Conservation (phyloP, 2,888 invertebrate genomes). For the Volucella inflata region DNA sequence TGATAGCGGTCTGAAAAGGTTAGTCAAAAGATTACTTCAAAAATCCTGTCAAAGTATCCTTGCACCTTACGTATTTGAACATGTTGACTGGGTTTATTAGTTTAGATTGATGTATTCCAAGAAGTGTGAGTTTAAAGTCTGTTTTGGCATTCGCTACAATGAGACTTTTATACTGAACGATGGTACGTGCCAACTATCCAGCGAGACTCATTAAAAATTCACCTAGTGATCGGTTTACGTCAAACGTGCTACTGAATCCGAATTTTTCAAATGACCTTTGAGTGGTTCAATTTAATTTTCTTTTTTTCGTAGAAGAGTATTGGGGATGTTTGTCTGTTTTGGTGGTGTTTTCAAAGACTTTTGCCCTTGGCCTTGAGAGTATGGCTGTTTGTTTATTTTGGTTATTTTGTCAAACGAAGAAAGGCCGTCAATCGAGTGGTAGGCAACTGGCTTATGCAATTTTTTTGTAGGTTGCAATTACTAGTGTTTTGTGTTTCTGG, state of each 20-base stretch:
- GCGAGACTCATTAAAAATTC: constrained; percentile 19
- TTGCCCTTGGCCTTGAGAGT: constrained; percentile 18
- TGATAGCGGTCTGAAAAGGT: constrained; percentile 51
- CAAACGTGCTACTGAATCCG: background rate
- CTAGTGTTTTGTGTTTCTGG: background rate
- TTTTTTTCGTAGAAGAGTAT: background rate
- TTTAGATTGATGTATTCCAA: constrained; percentile 39
- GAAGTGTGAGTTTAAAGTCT: constrained; percentile 28
- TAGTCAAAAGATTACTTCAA: background rate
- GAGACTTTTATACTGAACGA: constrained; percentile 21
- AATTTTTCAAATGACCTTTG: constrained; percentile 19
- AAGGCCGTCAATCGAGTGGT: background rate
- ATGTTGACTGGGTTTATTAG: constrained; percentile 32
- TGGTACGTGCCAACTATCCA: background rate
- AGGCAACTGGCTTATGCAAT: constrained; percentile 2
- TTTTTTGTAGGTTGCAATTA: background rate
- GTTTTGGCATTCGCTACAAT: background rate
- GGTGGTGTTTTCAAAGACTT: background rate
- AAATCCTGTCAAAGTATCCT: background rate
- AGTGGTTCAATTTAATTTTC: constrained; percentile 13
- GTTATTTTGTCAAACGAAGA: background rate
- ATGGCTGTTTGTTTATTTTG: too few relatives aligned
- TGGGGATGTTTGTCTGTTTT: background rate
- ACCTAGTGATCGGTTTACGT: constrained; percentile 1
- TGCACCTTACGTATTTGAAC: constrained; percentile 58